Evolutionary conservation across 2,888 invertebrate species (phyloP).

Genomic region (Xanthostigma xanthostigma): DNA sequence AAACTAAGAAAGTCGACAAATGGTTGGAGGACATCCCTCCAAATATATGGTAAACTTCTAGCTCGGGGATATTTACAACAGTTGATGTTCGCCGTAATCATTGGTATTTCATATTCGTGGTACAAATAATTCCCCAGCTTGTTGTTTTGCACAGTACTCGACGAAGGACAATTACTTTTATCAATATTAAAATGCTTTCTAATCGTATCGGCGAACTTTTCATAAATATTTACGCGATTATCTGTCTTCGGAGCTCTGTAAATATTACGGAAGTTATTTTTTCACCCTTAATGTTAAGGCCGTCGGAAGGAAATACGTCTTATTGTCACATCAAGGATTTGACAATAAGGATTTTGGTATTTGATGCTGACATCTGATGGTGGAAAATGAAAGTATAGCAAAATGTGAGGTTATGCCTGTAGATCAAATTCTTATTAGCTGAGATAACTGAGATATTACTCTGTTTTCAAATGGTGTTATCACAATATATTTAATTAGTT

Average conservation of each 20-base stretch:
- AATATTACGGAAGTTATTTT: constrained; percentile 2
- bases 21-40: constrained; percentile 51
- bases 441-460: no score
- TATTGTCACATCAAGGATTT: no score
- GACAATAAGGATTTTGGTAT: no score
- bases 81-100: constrained; percentile 56
- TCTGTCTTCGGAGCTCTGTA: constrained; percentile 22
- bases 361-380: no score
- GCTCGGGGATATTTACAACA: constrained; percentile 71
- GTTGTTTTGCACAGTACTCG: constrained; percentile 25
- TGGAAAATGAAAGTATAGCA: no score
- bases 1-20: constrained; percentile 45
- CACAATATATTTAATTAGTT: no score
- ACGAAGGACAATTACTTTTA: constrained; percentile 26
- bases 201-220: constrained; percentile 32
- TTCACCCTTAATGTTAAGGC: no score
- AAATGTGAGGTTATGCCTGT: no score
- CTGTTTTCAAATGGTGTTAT: no score
- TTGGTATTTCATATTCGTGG: constrained; percentile 45
- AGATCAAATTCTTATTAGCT: no score
- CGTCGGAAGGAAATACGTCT: no score
- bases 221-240: constrained; percentile 25
- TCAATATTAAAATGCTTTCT: constrained; percentile 29
- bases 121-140: constrained; percentile 42
- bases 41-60: constrained; percentile 49